These are phyloP conservation scores for Itoplectis maculator DNA, from an alignment of 2,888 invertebrate genomes.

Conservation along the genomic window DNA sequence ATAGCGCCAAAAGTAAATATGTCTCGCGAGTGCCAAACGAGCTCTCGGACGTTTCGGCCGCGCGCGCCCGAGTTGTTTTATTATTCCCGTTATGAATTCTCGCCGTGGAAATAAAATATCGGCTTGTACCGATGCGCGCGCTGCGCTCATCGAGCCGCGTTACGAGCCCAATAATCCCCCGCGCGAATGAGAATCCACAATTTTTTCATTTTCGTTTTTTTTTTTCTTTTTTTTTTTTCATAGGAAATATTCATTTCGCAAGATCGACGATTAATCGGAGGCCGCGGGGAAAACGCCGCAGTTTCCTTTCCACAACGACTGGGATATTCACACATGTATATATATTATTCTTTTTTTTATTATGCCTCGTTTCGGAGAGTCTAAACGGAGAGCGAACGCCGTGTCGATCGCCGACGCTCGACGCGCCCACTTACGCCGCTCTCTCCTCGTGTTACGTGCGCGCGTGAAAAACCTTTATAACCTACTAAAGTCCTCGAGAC, in stretches of 20 bases:
- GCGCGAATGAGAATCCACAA: slow-evolving; percentile 13
- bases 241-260: slow-evolving; percentile 20
- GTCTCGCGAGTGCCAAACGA: not conserved
- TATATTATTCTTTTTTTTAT: slow-evolving; percentile 46
- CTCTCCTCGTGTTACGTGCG: slow-evolving; percentile 49
- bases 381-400: slow-evolving; percentile 14
- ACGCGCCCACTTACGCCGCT: slow-evolving; percentile 39
- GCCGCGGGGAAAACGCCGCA: not conserved
- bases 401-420: slow-evolving; percentile 32
- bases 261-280: slow-evolving; percentile 2
- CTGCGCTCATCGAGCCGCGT: slow-evolving; percentile 31
- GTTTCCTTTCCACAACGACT: not conserved
- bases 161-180: slow-evolving; percentile 12
- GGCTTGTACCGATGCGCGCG: slow-evolving; percentile 77
- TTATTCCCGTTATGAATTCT: slow-evolving; percentile 83
- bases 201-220: not conserved
- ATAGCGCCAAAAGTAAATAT: slow-evolving; percentile 4
- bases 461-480: slow-evolving; percentile 62
- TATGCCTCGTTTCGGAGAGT: slow-evolving; percentile 53
- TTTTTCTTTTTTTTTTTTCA: not conserved
- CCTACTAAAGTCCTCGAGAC: slow-evolving; percentile 58
- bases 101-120: slow-evolving; percentile 81
- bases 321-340: not conserved
- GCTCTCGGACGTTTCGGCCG: not conserved
- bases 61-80: slow-evolving; percentile 69